Percentiles rank a stretch among this genome's conserved stretches.
Evolutionary conservation across 2,888 invertebrate genomes (phyloP).

Genomic region (Cantharis lateralis): DNA sequence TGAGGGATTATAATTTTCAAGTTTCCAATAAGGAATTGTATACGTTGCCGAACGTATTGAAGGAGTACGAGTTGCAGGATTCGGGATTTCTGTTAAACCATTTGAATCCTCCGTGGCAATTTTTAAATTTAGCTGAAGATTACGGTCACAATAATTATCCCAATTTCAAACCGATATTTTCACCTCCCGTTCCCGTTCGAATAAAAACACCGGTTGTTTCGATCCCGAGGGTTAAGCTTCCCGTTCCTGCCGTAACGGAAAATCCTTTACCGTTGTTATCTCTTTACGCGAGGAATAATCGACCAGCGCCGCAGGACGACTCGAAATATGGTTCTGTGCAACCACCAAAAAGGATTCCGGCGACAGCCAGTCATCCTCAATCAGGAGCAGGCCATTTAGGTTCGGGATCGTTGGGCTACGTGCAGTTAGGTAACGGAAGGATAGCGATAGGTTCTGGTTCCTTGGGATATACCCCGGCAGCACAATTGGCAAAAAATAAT

Average conservation of each 20-base stretch:
- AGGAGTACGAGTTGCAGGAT: neutral
- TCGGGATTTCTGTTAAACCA: neutral
- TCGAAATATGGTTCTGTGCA: neutral
- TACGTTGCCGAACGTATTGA: neutral
- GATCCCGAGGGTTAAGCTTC: neutral
- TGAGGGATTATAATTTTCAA: neutral
- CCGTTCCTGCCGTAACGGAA: neutral
- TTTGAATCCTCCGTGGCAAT: neutral
- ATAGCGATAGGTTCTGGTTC: slow-evolving; percentile 52
- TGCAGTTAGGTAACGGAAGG: slow-evolving; percentile 48
- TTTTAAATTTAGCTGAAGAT: neutral
- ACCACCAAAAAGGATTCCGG: neutral
- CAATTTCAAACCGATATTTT: neutral
- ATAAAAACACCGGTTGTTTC: neutral
- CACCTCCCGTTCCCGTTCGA: neutral
- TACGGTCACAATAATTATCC: neutral
- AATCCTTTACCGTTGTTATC: neutral
- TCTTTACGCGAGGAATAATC: neutral
- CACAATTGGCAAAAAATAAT: neutral
- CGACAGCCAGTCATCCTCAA: slow-evolving; percentile 18
- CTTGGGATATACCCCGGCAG: slow-evolving; percentile 44
- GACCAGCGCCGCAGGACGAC: neutral
- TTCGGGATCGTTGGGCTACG: slow-evolving; percentile 52
- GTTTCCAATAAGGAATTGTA: neutral
- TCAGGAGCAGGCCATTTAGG: slow-evolving; percentile 47